Conservation (phyloP, 2,797 vertebrate species). For the Lithobates sylvaticus region DNA sequence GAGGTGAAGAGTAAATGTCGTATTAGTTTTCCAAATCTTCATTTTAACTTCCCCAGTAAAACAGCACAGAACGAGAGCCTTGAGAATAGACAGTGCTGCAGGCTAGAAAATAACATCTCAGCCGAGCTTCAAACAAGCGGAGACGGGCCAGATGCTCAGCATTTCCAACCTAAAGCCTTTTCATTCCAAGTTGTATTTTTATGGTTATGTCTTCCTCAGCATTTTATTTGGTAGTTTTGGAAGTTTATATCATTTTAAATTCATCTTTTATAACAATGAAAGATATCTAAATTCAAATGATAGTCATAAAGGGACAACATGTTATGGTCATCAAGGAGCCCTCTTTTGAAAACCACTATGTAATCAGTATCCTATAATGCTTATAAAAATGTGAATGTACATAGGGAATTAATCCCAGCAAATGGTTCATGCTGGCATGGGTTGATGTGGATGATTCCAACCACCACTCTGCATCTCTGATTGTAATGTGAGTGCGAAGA, state of each 20-base stretch:
- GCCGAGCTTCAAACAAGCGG: slow-evolving; percentile 29
- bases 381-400: too few species aligned
- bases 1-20: slow-evolving; percentile 25
- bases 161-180: slow-evolving; percentile 23
- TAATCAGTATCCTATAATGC: not conserved
- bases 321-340: not conserved
- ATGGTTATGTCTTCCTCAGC: slow-evolving; percentile 29
- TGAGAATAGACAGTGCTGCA: slow-evolving; percentile 36
- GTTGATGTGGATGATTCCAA: too few species aligned
- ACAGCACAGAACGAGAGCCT: slow-evolving; percentile 29
- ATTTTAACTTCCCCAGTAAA: slow-evolving; percentile 33
- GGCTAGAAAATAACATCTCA: slow-evolving; percentile 50
- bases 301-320: not conserved
- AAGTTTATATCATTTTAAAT: slow-evolving; percentile 15
- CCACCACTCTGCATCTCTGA: too few species aligned
- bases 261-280: slow-evolving; percentile 15
- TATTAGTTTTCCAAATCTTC: slow-evolving; percentile 53
- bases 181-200: slow-evolving; percentile 25
- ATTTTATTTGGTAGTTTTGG: slow-evolving; percentile 28
- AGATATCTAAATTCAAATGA: slow-evolving; percentile 13
- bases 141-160: slow-evolving; percentile 46
- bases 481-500: too few species aligned
- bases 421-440: too few species aligned
- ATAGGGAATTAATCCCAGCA: too few species aligned
- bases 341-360: not conserved